Evolutionary conservation across 2,113 vertebrate species (phyloP), one percentile per base, ranked within the genome.

Genomic region (Xiphophorus couchianus): DNA sequence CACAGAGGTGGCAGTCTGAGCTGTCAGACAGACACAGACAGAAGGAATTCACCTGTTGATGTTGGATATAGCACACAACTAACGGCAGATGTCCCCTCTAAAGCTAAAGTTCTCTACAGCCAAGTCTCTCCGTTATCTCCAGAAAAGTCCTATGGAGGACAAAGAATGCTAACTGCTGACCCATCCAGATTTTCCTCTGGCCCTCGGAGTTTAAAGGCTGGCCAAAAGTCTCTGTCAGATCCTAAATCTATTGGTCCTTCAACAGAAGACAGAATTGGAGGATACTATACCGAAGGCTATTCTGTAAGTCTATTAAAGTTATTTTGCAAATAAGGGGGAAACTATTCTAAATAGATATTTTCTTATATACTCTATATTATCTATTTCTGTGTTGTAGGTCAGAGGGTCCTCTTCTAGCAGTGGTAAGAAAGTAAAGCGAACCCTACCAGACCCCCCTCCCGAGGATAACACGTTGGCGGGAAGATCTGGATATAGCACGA

Each of bases 391-490:
- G 17, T 82, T 80, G 12, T 60, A 93, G 93, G 76, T 85, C 0
- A 88, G 90, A 69, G 72, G 89, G 17, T 91, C 91, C 54, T 77
- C 96, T 8, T 94, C 96, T 35, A 92, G 97, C 30, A 94, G 95
- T 67, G 96, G 97, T 87, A 99, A 98, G 91, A 99, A 99, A 89
- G 97, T 99, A 62, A 99, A 99, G 84, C 95, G 98, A 62, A 99
- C 98, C 11, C 94, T 99, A 27, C 98, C 98, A 76, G 97, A 99
- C 75, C 98, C 98, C 61, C 98, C 98, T 69, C 96, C 97, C 0
- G 98, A 99, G 76, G 98, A 98, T 76, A 93, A 95, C 48, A 83
- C 94, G 7, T 35, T 94, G 69, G 89, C 94, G 65, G 95, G 95
- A 80, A 94, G 95, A 62, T 93, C 95, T 0, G 91, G 95, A 2